A percentile compares a stretch with the other conserved stretches of the same genome.
These are phyloP conservation scores for Elaeidobius kamerunicus DNA, from an alignment of 2,888 invertebrate species.

Conservation along the genomic window DNA sequence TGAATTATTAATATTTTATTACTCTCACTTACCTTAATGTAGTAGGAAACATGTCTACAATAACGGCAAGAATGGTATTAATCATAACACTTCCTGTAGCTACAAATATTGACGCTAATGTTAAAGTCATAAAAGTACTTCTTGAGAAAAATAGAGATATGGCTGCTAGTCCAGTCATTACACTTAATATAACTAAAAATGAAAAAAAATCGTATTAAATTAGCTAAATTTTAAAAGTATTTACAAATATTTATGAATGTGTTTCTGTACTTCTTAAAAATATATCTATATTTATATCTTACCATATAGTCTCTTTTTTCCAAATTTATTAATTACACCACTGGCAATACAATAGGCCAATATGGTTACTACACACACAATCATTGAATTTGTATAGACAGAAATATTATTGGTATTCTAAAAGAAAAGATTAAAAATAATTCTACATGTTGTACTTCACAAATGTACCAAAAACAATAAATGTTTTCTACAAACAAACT, in stretches of 20 bases:
- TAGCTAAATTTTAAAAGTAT: too few relatives aligned
- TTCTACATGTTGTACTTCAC: too few relatives aligned
- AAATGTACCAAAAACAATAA: too few relatives aligned
- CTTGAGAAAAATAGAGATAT: constrained; percentile 42
- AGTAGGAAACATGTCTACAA: constrained; percentile 65
- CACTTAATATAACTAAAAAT: constrained; percentile 18
- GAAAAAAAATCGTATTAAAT: too few relatives aligned
- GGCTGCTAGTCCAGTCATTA: constrained; percentile 20
- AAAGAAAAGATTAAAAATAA: constrained; percentile 18
- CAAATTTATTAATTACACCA: constrained; percentile 32
- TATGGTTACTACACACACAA: constrained; percentile 31
- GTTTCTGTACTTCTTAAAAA: too few relatives aligned
- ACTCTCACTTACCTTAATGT: constrained; percentile 54
- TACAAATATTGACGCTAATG: constrained; percentile 53
- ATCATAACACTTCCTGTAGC: constrained; percentile 56
- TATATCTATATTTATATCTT: too few relatives aligned
- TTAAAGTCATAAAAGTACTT: constrained; percentile 46
- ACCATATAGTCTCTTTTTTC: constrained; percentile 34
- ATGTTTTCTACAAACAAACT: constrained; percentile 9
- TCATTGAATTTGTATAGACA: constrained; percentile 37
- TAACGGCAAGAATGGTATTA: constrained; percentile 60
- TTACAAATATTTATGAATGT: too few relatives aligned
- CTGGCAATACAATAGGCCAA: constrained; percentile 31
- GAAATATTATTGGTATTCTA: constrained; percentile 35
- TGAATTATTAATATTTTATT: neutral